Conservation (phyloP, 2,113 vertebrate species). For the Oryzias curvinotus region DNA sequence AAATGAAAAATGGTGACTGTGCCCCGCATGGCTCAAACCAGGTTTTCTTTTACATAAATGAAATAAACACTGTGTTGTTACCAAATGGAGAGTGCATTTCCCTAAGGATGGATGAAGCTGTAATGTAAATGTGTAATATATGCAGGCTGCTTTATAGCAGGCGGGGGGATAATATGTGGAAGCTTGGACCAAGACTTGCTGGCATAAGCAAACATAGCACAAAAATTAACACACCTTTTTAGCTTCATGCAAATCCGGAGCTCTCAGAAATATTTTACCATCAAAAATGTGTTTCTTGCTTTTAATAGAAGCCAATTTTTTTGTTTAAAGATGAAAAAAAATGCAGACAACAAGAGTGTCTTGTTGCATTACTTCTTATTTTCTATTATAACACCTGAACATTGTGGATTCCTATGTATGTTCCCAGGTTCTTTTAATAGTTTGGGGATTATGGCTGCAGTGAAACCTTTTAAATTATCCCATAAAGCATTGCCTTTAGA, state of each 20-base stretch:
- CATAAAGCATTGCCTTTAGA: slow-evolving; percentile 65
- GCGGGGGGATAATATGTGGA: slow-evolving; percentile 35
- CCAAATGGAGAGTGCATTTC: slow-evolving; percentile 6
- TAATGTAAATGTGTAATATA: slow-evolving; percentile 54
- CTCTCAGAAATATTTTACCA: too few species aligned
- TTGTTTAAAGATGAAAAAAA: slow-evolving; percentile 1
- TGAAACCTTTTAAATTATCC: slow-evolving; percentile 58
- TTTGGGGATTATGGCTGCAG: slow-evolving; percentile 61
- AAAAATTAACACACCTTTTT: slow-evolving; percentile 40
- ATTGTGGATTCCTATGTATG: slow-evolving; percentile 61
- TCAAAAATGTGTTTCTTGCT: background rate
- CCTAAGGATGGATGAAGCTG: slow-evolving; percentile 16
- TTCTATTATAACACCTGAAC: slow-evolving; percentile 17
- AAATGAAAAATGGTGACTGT: slow-evolving; percentile 12
- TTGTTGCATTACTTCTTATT: slow-evolving; percentile 51
- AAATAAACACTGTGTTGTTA: slow-evolving; percentile 6
- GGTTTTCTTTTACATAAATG: slow-evolving; percentile 23
- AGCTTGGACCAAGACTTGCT: slow-evolving; percentile 51
- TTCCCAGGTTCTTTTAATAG: slow-evolving; percentile 64
- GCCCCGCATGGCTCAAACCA: slow-evolving; percentile 2
- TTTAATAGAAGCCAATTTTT: background rate
- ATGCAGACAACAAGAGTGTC: background rate
- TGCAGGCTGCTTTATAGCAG: slow-evolving; percentile 47
- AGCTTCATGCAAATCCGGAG: slow-evolving; percentile 20
- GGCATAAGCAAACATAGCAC: slow-evolving; percentile 54